phyloP scores from a whole-genome alignment of 2,888 invertebrate species.

The Dyspetes luteomarginatus region DNA sequence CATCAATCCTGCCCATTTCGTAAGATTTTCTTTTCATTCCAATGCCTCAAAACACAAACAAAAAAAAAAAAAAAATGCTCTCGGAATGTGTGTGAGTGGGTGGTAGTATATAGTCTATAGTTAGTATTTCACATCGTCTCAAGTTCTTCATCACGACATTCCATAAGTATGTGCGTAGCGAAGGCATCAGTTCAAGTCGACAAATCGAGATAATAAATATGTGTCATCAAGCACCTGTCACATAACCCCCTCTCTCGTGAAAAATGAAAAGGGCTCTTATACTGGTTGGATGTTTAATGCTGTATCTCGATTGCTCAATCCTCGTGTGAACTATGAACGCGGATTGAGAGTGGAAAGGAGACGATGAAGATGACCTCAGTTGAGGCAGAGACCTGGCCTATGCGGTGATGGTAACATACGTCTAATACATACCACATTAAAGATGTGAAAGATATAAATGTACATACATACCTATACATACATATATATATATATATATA shows the following conservation, averaged over 20 bases:
- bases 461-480: not conserved
- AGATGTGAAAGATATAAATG: constrained; percentile 21
- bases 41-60: too few species aligned
- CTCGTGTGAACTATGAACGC: constrained; percentile 61
- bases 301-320: constrained; percentile 50
- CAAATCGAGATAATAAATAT: constrained; percentile 29
- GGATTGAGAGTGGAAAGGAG: constrained; percentile 26
- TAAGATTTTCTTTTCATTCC: too few species aligned
- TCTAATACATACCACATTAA: constrained; percentile 3
- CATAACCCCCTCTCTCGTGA: not conserved
- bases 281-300: not conserved
- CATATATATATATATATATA: not conserved
- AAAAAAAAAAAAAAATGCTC: too few species aligned
- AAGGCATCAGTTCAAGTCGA: not conserved
- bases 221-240: constrained; percentile 20
- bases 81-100: too few species aligned
- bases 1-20: too few species aligned
- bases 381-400: constrained; percentile 3
- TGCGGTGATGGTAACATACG: constrained; percentile 23
- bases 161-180: too few species aligned
- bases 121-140: too few species aligned
- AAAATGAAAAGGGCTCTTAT: not conserved
- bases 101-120: too few species aligned
- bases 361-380: constrained; percentile 22
- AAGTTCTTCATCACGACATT: too few species aligned